Percentiles rank a stretch among this genome's conserved stretches.
Evolutionary conservation across 2,113 vertebrate genomes (phyloP).

Genomic region (Ornithorhynchus anatinus): DNA sequence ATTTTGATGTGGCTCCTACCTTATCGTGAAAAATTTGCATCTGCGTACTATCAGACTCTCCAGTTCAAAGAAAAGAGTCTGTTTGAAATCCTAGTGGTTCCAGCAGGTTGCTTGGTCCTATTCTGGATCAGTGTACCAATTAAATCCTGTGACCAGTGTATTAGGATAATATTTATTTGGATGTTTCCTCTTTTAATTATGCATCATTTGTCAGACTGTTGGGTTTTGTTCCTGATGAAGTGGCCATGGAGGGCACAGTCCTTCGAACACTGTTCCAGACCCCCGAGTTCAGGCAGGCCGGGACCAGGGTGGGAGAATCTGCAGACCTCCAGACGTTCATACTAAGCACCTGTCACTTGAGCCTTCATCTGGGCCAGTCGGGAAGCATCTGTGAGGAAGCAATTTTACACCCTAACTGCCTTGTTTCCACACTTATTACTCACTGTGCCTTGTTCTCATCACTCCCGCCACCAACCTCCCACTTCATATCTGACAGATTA

Average conservation of each 20-base stretch:
- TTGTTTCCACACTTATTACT: too few relatives aligned
- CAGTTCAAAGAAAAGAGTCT: neutral
- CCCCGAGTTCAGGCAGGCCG: neutral
- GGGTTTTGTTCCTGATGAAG: neutral
- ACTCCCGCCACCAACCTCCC: too few relatives aligned
- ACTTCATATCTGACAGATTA: too few relatives aligned
- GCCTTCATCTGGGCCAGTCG: neutral
- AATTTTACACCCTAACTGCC: too few relatives aligned
- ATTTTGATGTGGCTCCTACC: constrained; percentile 47
- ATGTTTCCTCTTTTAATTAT: constrained; percentile 31
- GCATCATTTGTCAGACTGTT: neutral
- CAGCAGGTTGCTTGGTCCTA: rapidly evolving
- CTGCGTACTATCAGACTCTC: neutral
- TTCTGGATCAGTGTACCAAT: neutral
- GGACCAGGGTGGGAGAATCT: neutral
- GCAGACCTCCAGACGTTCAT: neutral
- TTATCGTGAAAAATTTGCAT: constrained; percentile 5
- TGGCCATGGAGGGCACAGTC: neutral
- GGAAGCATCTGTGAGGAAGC: too few relatives aligned
- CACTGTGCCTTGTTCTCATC: too few relatives aligned
- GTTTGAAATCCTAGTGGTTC: neutral
- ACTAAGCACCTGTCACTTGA: neutral
- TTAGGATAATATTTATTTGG: neutral
- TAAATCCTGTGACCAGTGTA: neutral
- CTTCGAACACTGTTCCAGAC: neutral